Evolutionary conservation across 2,113 vertebrate genomes (phyloP).

Genomic region (Malurus cyaneus): DNA sequence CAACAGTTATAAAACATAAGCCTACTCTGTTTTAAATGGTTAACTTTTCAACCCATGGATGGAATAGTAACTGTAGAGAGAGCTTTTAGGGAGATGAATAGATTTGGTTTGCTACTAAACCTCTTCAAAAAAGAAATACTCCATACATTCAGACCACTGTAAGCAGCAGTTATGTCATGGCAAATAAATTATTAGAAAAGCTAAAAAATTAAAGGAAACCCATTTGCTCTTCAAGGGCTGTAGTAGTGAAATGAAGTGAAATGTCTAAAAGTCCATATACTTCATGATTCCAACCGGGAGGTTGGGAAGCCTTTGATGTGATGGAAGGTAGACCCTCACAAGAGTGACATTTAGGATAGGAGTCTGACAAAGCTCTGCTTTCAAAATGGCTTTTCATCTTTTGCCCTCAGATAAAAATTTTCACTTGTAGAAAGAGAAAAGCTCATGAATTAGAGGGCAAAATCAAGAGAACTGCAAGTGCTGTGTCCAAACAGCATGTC

Average conservation of each 20-base stretch:
- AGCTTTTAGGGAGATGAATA: neutral
- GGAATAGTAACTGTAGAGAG: neutral
- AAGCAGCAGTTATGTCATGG: neutral
- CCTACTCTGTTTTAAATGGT: neutral
- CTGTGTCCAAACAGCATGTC: neutral
- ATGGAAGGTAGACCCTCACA: neutral
- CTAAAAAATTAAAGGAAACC: neutral
- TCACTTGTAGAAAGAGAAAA: neutral
- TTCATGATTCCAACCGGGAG: neutral
- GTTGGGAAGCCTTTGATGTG: neutral
- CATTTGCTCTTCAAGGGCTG: neutral
- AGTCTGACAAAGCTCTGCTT: neutral
- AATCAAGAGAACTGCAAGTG: neutral
- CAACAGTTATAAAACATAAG: neutral
- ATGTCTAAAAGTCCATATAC: neutral
- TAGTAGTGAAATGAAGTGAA: neutral
- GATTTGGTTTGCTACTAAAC: neutral
- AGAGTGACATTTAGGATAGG: neutral
- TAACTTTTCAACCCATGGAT: neutral
- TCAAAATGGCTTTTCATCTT: neutral
- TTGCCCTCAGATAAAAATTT: neutral
- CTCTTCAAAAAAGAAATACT: neutral
- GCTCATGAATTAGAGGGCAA: neutral
- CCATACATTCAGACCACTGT: neutral
- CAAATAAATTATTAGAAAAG: neutral